Conservation (phyloP, 2,888 invertebrate genomes). For the Parelbella ahira region DNA sequence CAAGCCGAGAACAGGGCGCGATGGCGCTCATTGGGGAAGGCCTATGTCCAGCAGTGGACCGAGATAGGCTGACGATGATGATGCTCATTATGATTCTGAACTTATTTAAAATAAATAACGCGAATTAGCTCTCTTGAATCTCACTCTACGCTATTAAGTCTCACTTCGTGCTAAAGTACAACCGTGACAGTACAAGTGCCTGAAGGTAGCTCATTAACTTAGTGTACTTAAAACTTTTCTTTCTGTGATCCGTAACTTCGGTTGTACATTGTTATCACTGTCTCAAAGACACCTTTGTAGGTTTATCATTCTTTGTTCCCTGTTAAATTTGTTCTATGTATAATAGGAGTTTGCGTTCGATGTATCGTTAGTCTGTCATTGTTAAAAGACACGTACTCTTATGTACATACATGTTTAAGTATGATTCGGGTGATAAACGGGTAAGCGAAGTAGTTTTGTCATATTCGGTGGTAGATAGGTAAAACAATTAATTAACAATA, state of each 20-base stretch:
- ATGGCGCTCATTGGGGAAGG: too few relatives aligned
- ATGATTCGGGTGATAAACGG: conserved; percentile 74
- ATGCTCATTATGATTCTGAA: too few relatives aligned
- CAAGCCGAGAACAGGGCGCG: too few relatives aligned
- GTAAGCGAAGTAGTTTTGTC: conserved; percentile 60
- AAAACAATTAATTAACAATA: conserved; percentile 69
- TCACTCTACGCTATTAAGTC: too few relatives aligned
- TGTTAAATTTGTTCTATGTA: conserved; percentile 32
- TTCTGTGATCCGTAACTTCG: conserved; percentile 50
- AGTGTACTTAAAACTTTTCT: conserved; percentile 38
- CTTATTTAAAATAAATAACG: too few relatives aligned
- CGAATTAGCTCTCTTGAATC: too few relatives aligned
- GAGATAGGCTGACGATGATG: too few relatives aligned
- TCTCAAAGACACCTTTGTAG: conserved; percentile 39
- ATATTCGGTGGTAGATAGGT: conserved; percentile 68
- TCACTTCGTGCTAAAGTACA: too few relatives aligned
- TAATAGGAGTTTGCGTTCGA: conserved; percentile 29
- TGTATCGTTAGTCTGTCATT: conserved; percentile 27
- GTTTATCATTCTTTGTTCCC: conserved; percentile 33
- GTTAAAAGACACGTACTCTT: conserved; percentile 5
- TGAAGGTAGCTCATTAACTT: conserved; percentile 30
- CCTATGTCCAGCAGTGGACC: too few relatives aligned
- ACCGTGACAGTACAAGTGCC: conserved; percentile 10
- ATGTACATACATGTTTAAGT: conserved; percentile 33
- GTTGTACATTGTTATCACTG: conserved; percentile 41